Percentiles rank a stretch among this genome's conserved stretches.
Conservation (phyloP, 2,888 invertebrate species). For the Gastracanthus pulcherrimus region DNA sequence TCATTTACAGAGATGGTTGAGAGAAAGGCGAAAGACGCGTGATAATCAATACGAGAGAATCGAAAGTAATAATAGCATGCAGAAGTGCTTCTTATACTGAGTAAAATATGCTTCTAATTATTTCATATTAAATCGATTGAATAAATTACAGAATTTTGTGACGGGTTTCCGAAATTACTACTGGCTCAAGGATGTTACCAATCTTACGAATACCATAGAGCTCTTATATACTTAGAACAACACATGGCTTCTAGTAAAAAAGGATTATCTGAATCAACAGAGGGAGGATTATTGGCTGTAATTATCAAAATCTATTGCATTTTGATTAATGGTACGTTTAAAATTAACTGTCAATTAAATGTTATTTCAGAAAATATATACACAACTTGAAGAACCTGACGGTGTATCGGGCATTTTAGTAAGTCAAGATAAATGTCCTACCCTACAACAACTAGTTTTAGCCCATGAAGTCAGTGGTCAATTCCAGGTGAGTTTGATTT, state of each 20-base stretch:
- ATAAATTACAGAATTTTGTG: slow-evolving; percentile 70
- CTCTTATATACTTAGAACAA: slow-evolving; percentile 87
- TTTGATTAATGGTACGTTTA: background rate
- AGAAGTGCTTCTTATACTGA: background rate
- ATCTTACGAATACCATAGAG: slow-evolving; percentile 87
- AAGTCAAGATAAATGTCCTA: slow-evolving; percentile 87
- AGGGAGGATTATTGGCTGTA: slow-evolving; percentile 73
- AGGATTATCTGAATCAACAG: slow-evolving; percentile 69
- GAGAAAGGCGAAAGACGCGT: slow-evolving; percentile 72
- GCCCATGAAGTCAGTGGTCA: slow-evolving; percentile 91
- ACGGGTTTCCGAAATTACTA: slow-evolving; percentile 82
- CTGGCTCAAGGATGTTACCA: slow-evolving; percentile 87
- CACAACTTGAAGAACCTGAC: slow-evolving; percentile 93
- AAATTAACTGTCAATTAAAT: slow-evolving; percentile 32
- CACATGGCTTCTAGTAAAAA: slow-evolving; percentile 80
- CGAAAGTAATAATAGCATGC: slow-evolving; percentile 60
- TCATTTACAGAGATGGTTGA: slow-evolving; percentile 87
- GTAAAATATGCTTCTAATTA: background rate
- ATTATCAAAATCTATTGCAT: slow-evolving; percentile 41
- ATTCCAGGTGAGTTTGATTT: slow-evolving; percentile 79
- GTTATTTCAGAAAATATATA: slow-evolving; percentile 86
- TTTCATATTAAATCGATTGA: background rate
- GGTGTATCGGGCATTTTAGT: slow-evolving; percentile 89
- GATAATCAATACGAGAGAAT: slow-evolving; percentile 66
- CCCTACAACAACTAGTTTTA: slow-evolving; percentile 89